Evolutionary conservation across 64 coral and sea anemone genomes (phyloP), one percentile per base, ranked within the genome.

Genomic region (Dendronephthya gigantea): DNA sequence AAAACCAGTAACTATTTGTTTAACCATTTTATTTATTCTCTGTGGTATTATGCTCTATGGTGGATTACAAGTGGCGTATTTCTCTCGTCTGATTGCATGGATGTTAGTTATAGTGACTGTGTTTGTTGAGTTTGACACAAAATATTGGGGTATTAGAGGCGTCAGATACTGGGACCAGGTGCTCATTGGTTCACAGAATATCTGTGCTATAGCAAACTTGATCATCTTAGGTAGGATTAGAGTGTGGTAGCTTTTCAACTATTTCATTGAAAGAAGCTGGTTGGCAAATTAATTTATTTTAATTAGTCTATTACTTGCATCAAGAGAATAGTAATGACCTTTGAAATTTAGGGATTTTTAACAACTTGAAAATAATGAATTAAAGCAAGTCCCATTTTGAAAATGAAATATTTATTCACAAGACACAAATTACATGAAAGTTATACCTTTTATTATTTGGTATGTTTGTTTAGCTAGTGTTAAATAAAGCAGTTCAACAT

Each of bases 1-100:
- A 40, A 56, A 51, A 28, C 9, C 87, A 1, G 85, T 97, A 89
- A 32, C 92, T 9, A 83, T 9, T 0, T 49, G 29, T 31, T 49
- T 83, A 41, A 45, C 49, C 47, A 48, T 48, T 37, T 23, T 83
- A 30, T 83, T 83, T 76, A 84, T 88, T 30, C 55, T 90, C n/a
- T 93, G 92, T 91, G 95, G 86, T 48, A 50, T 98, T 15, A 87
- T 89, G 66, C 88, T 97, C 29, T 97, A 97, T 35, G 89, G 86
- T 6, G 94, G 94, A 36, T 97, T 88, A 49, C 91, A 97, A 81
- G 94, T 91, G 3, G 89, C 91, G 11, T 97, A 97, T 40, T 97
- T 97, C 87, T 89, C 70, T 17, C 90, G 90, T 4, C 82, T 97
- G 39, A 89, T 90, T 40, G 86, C 91, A 1, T 97, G 94, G 94